phyloP scores from a whole-genome alignment of 2,797 vertebrate genomes.

The Acanthornis magna region DNA sequence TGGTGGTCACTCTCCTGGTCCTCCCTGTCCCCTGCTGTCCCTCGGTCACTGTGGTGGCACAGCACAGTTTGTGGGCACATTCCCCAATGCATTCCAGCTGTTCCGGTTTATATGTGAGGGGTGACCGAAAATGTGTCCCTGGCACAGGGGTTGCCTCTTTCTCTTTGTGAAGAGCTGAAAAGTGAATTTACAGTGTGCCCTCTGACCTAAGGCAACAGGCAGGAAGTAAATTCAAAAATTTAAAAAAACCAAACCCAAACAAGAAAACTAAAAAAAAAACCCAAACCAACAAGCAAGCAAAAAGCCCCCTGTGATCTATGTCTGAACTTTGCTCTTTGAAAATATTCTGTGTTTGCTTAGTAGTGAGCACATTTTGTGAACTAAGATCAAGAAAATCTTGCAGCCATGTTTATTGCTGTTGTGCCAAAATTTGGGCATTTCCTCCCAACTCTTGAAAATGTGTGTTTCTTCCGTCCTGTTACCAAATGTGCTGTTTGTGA shows the following conservation, averaged over 20 bases:
- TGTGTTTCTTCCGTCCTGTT: background rate
- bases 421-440: background rate
- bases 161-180: background rate
- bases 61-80: background rate
- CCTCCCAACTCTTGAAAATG: background rate
- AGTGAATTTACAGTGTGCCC: background rate
- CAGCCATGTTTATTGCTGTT: background rate
- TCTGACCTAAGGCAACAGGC: background rate
- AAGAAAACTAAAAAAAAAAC: too few relatives aligned
- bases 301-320: background rate
- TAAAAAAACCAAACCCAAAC: background rate
- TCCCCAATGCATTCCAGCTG: rapidly evolving
- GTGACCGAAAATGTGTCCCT: background rate
- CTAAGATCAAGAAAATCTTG: background rate
- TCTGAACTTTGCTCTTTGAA: background rate
- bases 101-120: background rate
- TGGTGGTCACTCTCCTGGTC: background rate
- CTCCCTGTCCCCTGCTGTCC: rapidly evolving
- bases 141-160: background rate
- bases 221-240: background rate
- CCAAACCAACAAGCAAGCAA: too few relatives aligned
- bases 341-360: background rate
- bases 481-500: background rate
- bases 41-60: background rate
- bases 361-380: background rate